phyloP scores from a whole-genome alignment of 2,113 vertebrate species.

The Sturnus vulgaris region DNA sequence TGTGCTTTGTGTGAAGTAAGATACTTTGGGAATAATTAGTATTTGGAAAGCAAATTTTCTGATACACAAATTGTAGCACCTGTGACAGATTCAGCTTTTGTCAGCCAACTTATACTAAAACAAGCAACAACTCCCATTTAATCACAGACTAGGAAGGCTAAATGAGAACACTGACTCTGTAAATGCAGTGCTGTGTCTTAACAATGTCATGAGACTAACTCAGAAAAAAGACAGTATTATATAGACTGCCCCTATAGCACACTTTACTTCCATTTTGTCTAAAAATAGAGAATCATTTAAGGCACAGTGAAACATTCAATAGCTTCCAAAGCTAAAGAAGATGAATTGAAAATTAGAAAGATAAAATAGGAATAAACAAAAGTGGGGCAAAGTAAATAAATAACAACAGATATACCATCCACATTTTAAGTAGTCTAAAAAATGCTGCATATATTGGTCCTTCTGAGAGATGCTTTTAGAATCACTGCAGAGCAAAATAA shows the following conservation, averaged over 20 bases:
- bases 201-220: slow-evolving; percentile 27
- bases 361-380: slow-evolving; percentile 20
- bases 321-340: slow-evolving; percentile 5
- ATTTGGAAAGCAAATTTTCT: slow-evolving; percentile 66
- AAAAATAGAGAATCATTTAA: slow-evolving; percentile 22
- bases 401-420: background rate
- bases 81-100: slow-evolving; percentile 66
- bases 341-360: slow-evolving; percentile 33
- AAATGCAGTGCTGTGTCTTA: slow-evolving; percentile 33
- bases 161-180: slow-evolving; percentile 35
- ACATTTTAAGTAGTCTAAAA: background rate
- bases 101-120: slow-evolving; percentile 39
- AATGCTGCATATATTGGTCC: background rate
- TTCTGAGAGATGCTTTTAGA: background rate
- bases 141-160: slow-evolving; percentile 42
- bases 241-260: background rate
- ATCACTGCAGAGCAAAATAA: background rate
- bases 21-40: slow-evolving; percentile 67
- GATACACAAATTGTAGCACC: slow-evolving; percentile 65
- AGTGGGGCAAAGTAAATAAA: slow-evolving; percentile 1
- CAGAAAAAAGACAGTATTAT: background rate
- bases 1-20: slow-evolving; percentile 46
- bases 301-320: background rate
- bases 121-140: slow-evolving; percentile 55
- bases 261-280: background rate